Percentiles rank a stretch among this genome's conserved stretches.
Conservation (phyloP, 1,140 invertebrate genomes). For the Cyclina sinensis region DNA sequence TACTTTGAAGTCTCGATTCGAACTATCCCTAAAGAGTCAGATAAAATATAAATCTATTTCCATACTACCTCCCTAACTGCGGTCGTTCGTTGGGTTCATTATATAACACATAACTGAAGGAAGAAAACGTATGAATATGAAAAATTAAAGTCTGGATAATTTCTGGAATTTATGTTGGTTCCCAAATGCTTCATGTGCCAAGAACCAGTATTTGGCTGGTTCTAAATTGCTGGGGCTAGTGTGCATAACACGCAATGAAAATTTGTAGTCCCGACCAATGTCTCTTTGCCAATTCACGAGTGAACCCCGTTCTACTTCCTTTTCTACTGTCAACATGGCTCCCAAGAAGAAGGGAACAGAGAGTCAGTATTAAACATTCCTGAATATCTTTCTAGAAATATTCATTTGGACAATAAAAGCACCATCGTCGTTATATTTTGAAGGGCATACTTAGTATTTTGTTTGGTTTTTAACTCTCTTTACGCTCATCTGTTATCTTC, state of each 20-base stretch:
- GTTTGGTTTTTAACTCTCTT: no score
- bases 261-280: conserved; percentile 18
- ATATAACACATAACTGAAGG: no score
- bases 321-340: conserved; percentile 80
- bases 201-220: conserved; percentile 10
- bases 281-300: conserved; percentile 63
- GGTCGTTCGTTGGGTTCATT: no score
- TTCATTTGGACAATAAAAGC: no score
- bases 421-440: no score
- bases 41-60: background rate
- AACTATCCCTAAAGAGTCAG: no score
- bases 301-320: conserved; percentile 68
- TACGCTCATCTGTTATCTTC: no score
- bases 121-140: no score
- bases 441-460: no score
- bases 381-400: no score
- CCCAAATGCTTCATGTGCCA: background rate
- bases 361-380: conserved; percentile 55
- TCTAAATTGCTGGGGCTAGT: background rate
- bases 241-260: background rate
- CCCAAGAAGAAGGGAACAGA: conserved; percentile 81
- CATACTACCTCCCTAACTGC: no score
- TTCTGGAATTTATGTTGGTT: conserved; percentile 12
- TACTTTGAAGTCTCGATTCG: background rate
- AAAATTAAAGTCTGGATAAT: no score